Evolutionary conservation across 1,140 invertebrate species (phyloP).

Genomic region (Diabrotica undecimpunctata): DNA sequence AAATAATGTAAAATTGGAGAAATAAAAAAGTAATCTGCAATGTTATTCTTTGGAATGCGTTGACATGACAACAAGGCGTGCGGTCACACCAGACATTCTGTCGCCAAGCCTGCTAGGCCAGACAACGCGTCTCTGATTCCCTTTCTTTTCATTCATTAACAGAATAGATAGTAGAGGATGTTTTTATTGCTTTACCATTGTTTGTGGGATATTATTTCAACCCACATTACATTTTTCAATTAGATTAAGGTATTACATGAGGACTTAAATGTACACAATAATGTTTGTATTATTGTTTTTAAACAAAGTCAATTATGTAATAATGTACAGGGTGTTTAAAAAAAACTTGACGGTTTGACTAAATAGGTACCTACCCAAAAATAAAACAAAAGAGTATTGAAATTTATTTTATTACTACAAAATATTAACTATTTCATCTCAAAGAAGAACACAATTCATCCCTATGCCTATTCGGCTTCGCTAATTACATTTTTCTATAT

Average conservation of each 20-base stretch:
- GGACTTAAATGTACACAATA: no score
- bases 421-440: no score
- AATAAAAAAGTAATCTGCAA: background rate
- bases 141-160: conserved; percentile 40
- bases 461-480: no score
- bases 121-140: conserved; percentile 63
- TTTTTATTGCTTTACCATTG: conserved; percentile 26
- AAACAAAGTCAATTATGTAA: no score
- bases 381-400: no score
- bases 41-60: conserved; percentile 47
- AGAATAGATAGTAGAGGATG: conserved; percentile 28
- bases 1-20: background rate
- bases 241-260: background rate
- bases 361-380: no score
- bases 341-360: no score
- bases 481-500: no score
- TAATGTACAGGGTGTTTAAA: no score
- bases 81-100: conserved; percentile 83
- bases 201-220: conserved; percentile 13
- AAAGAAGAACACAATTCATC: no score
- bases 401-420: no score
- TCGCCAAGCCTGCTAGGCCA: conserved; percentile 69
- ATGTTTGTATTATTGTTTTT: no score
- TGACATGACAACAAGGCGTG: conserved; percentile 62
- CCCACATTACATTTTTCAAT: background rate